Evolutionary conservation across 2,113 vertebrate genomes (phyloP).

Genomic region (Ceratotherium simum): DNA sequence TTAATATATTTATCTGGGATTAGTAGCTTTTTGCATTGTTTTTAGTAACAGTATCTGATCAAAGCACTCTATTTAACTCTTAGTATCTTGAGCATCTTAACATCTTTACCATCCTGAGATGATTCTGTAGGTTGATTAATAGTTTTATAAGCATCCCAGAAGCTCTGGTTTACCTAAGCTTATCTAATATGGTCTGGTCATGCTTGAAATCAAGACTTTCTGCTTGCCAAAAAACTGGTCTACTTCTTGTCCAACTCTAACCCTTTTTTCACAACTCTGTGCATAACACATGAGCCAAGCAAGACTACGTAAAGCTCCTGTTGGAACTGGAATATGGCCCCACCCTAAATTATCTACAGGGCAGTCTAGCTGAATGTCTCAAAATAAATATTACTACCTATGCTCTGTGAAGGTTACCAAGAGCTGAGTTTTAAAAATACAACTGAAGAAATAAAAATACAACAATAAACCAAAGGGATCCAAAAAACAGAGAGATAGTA

Average conservation of each 20-base stretch:
- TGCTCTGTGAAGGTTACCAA: neutral
- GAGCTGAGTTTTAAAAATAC: neutral
- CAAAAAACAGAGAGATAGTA: neutral
- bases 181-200: neutral
- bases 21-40: neutral
- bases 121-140: neutral
- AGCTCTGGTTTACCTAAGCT: neutral
- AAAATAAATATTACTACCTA: neutral
- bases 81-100: neutral
- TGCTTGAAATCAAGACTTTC: neutral
- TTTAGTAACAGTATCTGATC: neutral
- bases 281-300: neutral
- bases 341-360: neutral
- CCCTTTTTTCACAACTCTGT: neutral
- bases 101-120: neutral
- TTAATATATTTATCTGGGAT: neutral
- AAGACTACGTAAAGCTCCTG: neutral
- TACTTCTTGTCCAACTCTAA: neutral
- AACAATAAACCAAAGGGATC: neutral
- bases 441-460: neutral
- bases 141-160: neutral
- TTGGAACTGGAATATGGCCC: neutral
- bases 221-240: neutral
- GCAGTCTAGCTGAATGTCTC: neutral
- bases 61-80: neutral